Base-by-base conservation (phyloP, 2,888 invertebrate genomes). In the Tenthredo amoena region DNA sequence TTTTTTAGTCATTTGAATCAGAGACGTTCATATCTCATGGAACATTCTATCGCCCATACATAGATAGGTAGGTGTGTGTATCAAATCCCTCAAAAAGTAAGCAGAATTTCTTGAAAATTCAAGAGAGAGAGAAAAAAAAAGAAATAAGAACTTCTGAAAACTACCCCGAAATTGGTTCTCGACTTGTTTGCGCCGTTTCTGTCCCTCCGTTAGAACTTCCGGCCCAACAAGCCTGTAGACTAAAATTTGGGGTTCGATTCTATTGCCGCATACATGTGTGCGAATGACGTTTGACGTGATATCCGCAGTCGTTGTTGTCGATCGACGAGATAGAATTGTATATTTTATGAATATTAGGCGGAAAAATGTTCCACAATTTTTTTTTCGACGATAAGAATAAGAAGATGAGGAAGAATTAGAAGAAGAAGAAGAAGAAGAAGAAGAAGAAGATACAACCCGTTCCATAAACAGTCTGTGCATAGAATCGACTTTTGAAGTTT, bases 201-300 rank as follows among this genome's bases (percentile, higher is more conserved):
- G 71, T 37, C 71, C 71, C 71, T 71, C 40, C 7, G n/a, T 4
- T 71, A 12, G 0, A 12, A 34, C 18, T 43, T 74, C 71, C 37
- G 40, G 43, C 4, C 40, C 21, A 62, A 62, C 26, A 62, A 62
- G 21, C 74, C 40, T 34, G 12, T 12, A 18, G 50, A 50, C 47
- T n/a, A 12, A 55, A n/a, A n/a, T 77, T 26, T 34, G 77, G 37
- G 40, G 72, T 31, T 21, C 31, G 15, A 65, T 65, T 65, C 55
- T 50, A 72, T 10, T 10, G 72, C 26, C 15, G 7, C 76, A 50
- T 76, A 5, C 76, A 50, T 76, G 76, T 47, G 58, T 58, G 10
- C 21, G 79, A 79, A 9, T 79, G 79, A 62, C 79, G 31, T 55
- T 55, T 58, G 79, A 55, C 58, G 37, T 37, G 5, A 58, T 58